These are phyloP conservation scores for Chrysocyon brachyurus DNA, from an alignment of 2,797 vertebrate species.

Conservation along the genomic window DNA sequence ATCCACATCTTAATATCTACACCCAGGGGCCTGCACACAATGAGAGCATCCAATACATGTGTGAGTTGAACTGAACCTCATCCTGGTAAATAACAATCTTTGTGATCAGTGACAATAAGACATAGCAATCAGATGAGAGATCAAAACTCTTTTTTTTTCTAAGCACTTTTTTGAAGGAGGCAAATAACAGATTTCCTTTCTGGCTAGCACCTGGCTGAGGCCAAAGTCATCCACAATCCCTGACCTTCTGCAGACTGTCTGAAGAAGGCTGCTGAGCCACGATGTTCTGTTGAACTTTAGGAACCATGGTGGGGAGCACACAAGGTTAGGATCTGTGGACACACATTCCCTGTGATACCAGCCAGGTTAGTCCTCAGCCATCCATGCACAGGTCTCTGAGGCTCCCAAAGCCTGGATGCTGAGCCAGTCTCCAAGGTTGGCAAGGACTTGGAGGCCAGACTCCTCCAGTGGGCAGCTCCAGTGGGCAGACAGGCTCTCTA, in stretches of 20 bases:
- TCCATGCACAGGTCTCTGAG: neutral
- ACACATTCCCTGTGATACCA: neutral
- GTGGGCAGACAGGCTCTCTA: neutral
- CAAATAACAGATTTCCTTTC: slow-evolving; percentile 18
- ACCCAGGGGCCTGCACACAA: neutral
- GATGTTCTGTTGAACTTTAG: neutral
- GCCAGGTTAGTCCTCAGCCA: neutral
- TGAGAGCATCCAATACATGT: too few relatives aligned
- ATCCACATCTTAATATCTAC: neutral
- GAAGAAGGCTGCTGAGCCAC: neutral
- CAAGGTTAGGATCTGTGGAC: neutral
- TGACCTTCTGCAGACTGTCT: neutral
- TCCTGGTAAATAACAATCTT: neutral
- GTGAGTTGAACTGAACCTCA: neutral
- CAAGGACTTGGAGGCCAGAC: neutral
- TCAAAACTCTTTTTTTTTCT: neutral
- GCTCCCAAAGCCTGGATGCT: neutral
- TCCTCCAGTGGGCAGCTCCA: neutral
- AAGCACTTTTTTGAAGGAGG: neutral
- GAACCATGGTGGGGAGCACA: neutral
- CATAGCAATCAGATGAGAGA: neutral
- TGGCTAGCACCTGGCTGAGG: neutral
- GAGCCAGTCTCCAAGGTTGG: neutral
- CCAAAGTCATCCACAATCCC: neutral
- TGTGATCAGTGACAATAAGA: neutral